These are phyloP conservation scores for Andrena fulva DNA, from an alignment of 2,888 invertebrate genomes.

Conservation along the genomic window DNA sequence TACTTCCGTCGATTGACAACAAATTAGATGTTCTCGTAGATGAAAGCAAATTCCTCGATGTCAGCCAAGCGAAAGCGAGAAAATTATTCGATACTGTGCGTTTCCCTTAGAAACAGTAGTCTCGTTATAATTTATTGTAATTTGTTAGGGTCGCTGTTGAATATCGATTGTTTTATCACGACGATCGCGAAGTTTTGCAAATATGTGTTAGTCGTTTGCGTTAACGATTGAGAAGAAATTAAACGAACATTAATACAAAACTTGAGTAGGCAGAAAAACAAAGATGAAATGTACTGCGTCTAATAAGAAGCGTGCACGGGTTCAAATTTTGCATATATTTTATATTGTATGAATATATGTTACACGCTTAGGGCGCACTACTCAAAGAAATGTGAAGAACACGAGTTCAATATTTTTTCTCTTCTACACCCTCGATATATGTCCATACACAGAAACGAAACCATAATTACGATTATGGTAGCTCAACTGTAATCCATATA, in stretches of 20 bases:
- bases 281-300: neutral
- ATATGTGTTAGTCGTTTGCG: neutral
- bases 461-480: no score
- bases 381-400: no score
- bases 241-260: neutral
- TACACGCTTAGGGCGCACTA: no score
- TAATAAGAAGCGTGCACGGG: neutral
- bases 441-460: no score
- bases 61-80: neutral
- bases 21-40: neutral
- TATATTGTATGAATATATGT: neutral
- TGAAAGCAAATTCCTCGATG: neutral
- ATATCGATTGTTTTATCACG: slow-evolving; percentile 3
- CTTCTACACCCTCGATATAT: no score
- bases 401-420: no score
- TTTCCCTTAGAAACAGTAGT: neutral
- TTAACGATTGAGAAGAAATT: neutral
- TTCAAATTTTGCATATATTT: neutral
- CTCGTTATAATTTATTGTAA: neutral
- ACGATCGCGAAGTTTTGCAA: neutral
- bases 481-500: no score
- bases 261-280: neutral
- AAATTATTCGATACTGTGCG: neutral
- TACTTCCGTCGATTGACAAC: neutral
- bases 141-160: slow-evolving; percentile 4